These are phyloP conservation scores for Mesopsocus fuscifrons DNA, from an alignment of 2,888 invertebrate species.

Conservation along the genomic window DNA sequence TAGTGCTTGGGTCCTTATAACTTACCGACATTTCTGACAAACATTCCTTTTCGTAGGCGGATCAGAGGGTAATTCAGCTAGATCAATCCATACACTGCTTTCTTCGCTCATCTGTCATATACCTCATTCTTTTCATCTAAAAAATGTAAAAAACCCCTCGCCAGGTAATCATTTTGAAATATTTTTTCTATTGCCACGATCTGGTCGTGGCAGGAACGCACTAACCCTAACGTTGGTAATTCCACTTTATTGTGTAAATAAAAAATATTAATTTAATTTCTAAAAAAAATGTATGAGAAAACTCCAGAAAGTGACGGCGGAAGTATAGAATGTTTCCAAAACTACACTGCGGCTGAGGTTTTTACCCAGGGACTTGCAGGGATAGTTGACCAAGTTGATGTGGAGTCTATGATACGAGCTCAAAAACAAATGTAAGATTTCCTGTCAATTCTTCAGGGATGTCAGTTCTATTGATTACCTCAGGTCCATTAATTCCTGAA, in stretches of 20 bases:
- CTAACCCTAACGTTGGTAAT: too few relatives aligned
- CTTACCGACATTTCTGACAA: slow-evolving; percentile 57
- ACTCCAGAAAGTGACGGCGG: slow-evolving; percentile 31
- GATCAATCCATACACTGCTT: slow-evolving; percentile 40
- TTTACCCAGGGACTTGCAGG: slow-evolving; percentile 85
- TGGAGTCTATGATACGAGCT: slow-evolving; percentile 71
- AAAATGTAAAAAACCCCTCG: too few relatives aligned
- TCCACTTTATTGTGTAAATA: too few relatives aligned
- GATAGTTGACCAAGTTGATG: slow-evolving; percentile 78
- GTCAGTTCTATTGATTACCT: too few relatives aligned
- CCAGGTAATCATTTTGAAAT: too few relatives aligned
- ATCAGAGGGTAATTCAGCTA: slow-evolving; percentile 54
- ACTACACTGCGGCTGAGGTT: slow-evolving; percentile 76
- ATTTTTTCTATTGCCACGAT: too few relatives aligned
- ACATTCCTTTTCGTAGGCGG: slow-evolving; percentile 52
- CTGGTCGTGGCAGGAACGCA: too few relatives aligned
- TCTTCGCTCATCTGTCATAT: slow-evolving; percentile 20
- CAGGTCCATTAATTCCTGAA: too few relatives aligned
- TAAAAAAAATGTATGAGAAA: slow-evolving; percentile 23
- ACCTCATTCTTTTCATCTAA: too few relatives aligned
- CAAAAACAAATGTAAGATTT: slow-evolving; percentile 74
- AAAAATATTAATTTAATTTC: too few relatives aligned
- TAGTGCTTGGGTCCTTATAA: too few relatives aligned
- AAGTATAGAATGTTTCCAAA: slow-evolving; percentile 76
- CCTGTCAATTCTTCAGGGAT: neutral